A percentile compares a stretch with the other conserved stretches of the same genome.
phyloP scores from a whole-genome alignment of 2,888 invertebrate genomes.

The Adela reaumurella region DNA sequence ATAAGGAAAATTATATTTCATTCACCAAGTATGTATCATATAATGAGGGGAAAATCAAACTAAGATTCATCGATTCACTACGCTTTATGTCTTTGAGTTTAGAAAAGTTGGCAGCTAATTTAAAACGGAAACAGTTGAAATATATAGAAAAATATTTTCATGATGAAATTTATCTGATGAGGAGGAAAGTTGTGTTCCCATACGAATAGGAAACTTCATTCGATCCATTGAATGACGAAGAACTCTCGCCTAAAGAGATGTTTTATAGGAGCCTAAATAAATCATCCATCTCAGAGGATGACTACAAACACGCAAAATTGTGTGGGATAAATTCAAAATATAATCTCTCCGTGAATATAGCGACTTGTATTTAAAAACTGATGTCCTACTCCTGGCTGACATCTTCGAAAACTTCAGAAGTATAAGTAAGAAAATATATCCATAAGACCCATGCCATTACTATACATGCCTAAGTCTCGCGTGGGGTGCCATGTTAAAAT shows the following conservation, averaged over 20 bases:
- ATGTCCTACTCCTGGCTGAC: too few relatives aligned
- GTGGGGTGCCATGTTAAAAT: too few relatives aligned
- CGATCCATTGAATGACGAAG: slow-evolving; percentile 5
- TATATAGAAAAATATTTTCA: slow-evolving; percentile 6
- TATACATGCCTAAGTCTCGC: too few relatives aligned
- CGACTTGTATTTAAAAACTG: too few relatives aligned
- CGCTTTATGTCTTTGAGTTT: slow-evolving; percentile 18
- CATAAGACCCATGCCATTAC: too few relatives aligned
- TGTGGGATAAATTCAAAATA: too few relatives aligned
- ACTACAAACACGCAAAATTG: slow-evolving; percentile 17
- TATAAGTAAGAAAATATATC: too few relatives aligned
- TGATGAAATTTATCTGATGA: slow-evolving; percentile 10
- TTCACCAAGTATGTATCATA: slow-evolving; percentile 12
- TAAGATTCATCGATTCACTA: slow-evolving; percentile 16
- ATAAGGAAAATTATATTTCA: slow-evolving; percentile 21
- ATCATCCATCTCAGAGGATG: background rate
- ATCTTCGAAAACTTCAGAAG: too few relatives aligned
- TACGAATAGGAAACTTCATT: slow-evolving; percentile 18
- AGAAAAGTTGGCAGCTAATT: slow-evolving; percentile 14
- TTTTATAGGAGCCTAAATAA: background rate
- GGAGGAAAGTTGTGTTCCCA: slow-evolving; percentile 20
- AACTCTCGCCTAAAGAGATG: background rate
- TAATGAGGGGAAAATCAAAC: slow-evolving; percentile 7
- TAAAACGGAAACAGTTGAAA: slow-evolving; percentile 7
- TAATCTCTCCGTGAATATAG: too few relatives aligned